Base-by-base conservation (phyloP, 2,113 vertebrate genomes). In the Passer montanus region DNA sequence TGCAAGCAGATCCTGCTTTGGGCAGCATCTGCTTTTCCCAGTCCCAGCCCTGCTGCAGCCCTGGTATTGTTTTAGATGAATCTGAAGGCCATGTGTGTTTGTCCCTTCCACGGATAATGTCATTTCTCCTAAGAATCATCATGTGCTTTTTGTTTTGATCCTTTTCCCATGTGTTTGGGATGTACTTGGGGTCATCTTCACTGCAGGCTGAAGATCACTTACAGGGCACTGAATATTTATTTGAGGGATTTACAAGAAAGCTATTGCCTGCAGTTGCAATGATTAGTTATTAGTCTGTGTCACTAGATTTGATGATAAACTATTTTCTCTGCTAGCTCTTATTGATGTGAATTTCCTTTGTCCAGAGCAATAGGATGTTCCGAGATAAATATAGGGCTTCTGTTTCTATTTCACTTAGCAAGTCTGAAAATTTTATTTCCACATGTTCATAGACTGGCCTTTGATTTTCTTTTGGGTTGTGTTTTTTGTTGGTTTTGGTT, bases 71-170 rank as follows among this genome's bases (percentile, higher is more conserved):
- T 96, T 76, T 9, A 46, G 66, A 43, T 0, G 58, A 72, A 94
- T 89, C 93, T 94, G 95, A 96, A 95, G 94, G 90, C 96, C 95
- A 95, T 92, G 93, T 96, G 95, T 96, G 91, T 89, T 97, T 96
- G 76, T 91, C 83, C 90, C 77, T 78, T 94, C 86, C 87, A 67
- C 0, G 43, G 80, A 69, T 68, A 92, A 94, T 75, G 88, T 43
- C n/a, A 64, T 62, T 95, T 92, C 90, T 94, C 56, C 55, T 79
- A 22, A 66, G 73, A 84, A 55, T 35, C 69, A 73, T 69, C 88
- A 87, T 15, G 69, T 96, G 83, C 66, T 81, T 91, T 94, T 84
- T 95, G 94, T 93, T 95, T 96, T 96, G 92, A 96, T 96, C 92
- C 74, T 79, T 96, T 97, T 94, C 73, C 95, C 95, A 94, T 79